Evolutionary conservation across 2,113 vertebrate species (phyloP), one percentile per base, ranked within the genome.

Genomic region (Paradoxurus hermaphroditus): DNA sequence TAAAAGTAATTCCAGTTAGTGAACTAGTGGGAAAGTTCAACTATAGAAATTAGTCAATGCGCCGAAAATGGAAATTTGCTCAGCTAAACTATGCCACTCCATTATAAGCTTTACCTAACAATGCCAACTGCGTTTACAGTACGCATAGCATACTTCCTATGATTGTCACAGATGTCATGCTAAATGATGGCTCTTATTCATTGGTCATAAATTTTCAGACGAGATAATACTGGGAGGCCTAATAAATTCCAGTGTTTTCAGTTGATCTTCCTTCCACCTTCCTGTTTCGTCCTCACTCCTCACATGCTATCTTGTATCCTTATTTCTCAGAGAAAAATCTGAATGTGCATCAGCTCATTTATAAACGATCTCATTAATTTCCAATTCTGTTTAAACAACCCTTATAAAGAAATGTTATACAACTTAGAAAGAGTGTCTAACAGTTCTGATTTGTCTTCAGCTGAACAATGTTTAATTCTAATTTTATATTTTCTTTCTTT

Each of bases 21-120:
- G 91, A 97, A 65, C 90, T 29, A 91, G 87, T 72, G 36, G 95
- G 82, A 89, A 91, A 95, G 94, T 97, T 96, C 90, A 95, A 59
- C 75, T 94, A 88, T n/a, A 96, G 96, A 96, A 96, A 97, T 96
- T 90, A 95, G 85, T 95, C 90, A 92, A 51, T 84, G 91, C 77
- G 77, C 92, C 34, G 21, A 96, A 95, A 97, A 97, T 89, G 93
- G 97, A 97, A 98, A 96, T 92, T 49, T 21, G 34, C 73, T 94
- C 68, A 78, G 93, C 56, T 53, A 93, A 90, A 89, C 65, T 78
- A 73, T 18, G 87, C 53, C 12, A 23, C 78, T 93, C 29, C 27
- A n/a, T 97, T 96, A 90, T 90, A 93, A 93, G 97, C 91, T 93
- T 95, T 82, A 87, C 84, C 94, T 95, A 94, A 97, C 96, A 98